Percentiles rank a stretch among this genome's conserved stretches.
phyloP scores from a whole-genome alignment of 2,797 vertebrate species.

The Lagocephalus sceleratus region DNA sequence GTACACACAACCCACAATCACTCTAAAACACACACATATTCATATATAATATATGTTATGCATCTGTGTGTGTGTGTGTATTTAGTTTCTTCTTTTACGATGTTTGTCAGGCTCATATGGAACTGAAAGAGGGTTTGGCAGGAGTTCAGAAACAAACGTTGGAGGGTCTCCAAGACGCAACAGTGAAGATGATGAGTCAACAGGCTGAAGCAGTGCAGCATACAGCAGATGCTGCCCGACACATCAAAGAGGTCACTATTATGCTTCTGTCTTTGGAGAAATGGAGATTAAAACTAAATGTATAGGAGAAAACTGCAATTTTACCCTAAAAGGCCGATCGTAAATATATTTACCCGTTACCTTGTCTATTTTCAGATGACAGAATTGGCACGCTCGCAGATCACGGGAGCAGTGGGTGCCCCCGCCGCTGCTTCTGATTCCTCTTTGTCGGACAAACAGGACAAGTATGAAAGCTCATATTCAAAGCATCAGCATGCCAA shows the following conservation, averaged over 20 bases:
- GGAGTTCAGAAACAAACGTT: constrained; percentile 79
- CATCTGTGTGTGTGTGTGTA: no score
- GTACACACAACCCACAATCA: constrained; percentile 65
- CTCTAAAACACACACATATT: neutral
- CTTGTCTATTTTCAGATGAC: constrained; percentile 78
- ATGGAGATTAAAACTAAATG: constrained; percentile 25
- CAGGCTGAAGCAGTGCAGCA: constrained; percentile 80
- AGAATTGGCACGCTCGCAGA: constrained; percentile 79
- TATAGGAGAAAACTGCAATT: no score
- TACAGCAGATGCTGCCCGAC: constrained; percentile 77
- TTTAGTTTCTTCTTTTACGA: constrained; percentile 24
- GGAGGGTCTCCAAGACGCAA: constrained; percentile 78
- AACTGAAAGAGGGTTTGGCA: constrained; percentile 81
- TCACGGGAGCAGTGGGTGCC: constrained; percentile 66
- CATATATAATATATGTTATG: neutral
- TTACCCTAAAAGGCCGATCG: no score
- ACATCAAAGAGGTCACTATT: constrained; percentile 83
- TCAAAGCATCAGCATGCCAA: constrained; percentile 67
- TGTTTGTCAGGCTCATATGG: constrained; percentile 77
- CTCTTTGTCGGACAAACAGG: constrained; percentile 68
- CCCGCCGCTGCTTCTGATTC: constrained; percentile 62
- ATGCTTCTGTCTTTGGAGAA: constrained; percentile 20
- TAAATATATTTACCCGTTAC: no score
- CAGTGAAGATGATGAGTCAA: constrained; percentile 82
- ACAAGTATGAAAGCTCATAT: constrained; percentile 63